Percentiles rank a stretch among this genome's conserved stretches.
Conservation (phyloP, 2,888 invertebrate species). For the Hipparchia semele region DNA sequence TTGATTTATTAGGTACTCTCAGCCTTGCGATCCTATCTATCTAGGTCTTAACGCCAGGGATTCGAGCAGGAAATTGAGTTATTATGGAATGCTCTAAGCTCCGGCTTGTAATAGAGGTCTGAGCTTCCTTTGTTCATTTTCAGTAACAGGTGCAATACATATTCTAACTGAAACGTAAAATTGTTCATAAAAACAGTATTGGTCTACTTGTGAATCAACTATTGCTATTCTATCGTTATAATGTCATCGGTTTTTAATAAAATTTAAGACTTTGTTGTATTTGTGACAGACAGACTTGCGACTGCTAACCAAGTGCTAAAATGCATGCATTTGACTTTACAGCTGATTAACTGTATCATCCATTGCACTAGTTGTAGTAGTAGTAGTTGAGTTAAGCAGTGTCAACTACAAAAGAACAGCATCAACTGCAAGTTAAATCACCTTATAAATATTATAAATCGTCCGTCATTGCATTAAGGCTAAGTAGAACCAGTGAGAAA, state of each 20-base stretch:
- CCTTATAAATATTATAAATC: too few relatives aligned
- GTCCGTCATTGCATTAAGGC: too few relatives aligned
- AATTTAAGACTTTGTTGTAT: neutral
- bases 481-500: neutral
- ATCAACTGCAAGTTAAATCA: too few relatives aligned
- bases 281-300: too few relatives aligned
- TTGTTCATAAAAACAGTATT: neutral
- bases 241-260: neutral
- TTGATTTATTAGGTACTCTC: constrained; percentile 34
- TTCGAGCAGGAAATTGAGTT: constrained; percentile 40
- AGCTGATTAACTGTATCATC: too few relatives aligned
- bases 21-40: constrained; percentile 31
- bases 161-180: neutral
- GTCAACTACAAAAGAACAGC: too few relatives aligned
- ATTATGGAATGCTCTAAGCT: constrained; percentile 25
- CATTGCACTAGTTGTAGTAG: neutral
- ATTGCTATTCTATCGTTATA: neutral
- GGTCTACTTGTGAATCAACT: neutral
- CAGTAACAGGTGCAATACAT: constrained; percentile 46
- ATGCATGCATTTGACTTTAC: too few relatives aligned
- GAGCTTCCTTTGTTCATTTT: constrained; percentile 25
- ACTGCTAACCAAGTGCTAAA: too few relatives aligned
- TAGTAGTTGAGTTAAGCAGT: neutral
- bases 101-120: constrained; percentile 31
- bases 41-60: constrained; percentile 33